Base-by-base conservation (phyloP, 2,888 invertebrate genomes). In the Petrolisthes cinctipes region DNA sequence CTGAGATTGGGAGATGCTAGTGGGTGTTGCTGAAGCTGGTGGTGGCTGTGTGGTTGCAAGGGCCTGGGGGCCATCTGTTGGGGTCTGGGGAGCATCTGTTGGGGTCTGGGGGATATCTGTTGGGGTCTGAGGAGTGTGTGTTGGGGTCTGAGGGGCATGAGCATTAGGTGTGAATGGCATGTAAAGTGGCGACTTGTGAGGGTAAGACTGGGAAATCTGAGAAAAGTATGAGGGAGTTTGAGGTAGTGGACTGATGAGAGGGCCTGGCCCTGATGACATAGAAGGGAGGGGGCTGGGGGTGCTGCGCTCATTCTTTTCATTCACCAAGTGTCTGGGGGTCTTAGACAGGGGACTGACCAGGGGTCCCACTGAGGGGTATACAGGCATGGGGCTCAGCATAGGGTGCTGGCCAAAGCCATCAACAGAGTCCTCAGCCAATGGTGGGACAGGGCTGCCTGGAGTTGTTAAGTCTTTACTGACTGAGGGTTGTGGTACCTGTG, bases 181-280 rank as follows among this genome's bases (percentile, higher is more conserved):
- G 53, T 89, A 86, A 6, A 86, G 73, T 7, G 87, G 84, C 6
- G 84, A 79, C 20, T 84, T 56, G 51, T 56, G 81, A 61, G 56
- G 73, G 71, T 66, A 78, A 9, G 78, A 68, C 71, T 82, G 71
- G 23, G 81, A 71, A 7, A 66, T 53, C 57, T 82, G 71, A 37
- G 81, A 71, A 20, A 84, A 23, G 82, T 90, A 85, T 11, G 87
- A 85, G 37, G 90, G 90, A 9, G 90, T 90, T n/a, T 85, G 89
- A 37, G 90, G 88, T 20, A 90, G 80, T 14, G 90, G 90, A 61
- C 90, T 90, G 76, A 90, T 87, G 7, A 89, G 75, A 4, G 88
- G 88, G 5, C 82, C 85, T 51, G 85, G 85, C 37, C 66, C 86
- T 17, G 82, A 82, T 7, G 88, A 85, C 23, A 88, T 37, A 4